Evolutionary conservation across 37 sponge, comb jelly and placozoan species (phyloP).

Genomic region (Bolinopsis microptera): DNA sequence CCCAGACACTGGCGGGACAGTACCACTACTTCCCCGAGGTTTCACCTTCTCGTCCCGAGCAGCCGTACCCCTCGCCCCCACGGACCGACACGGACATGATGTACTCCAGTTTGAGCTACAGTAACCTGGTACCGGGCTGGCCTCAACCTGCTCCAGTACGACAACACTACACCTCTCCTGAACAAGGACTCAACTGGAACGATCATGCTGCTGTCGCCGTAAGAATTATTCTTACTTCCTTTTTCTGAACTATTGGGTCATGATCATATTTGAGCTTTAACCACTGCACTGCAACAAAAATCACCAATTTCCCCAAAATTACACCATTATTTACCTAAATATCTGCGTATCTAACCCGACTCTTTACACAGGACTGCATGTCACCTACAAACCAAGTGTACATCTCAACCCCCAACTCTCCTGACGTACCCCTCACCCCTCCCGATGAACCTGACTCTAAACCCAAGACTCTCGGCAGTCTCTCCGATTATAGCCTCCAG

Average conservation of each 20-base stretch:
- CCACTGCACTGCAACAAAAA: too few species aligned
- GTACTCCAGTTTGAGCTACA: constrained; percentile 14
- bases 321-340: too few species aligned
- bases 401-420: not conserved
- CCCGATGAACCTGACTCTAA: not conserved
- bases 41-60: constrained; percentile 1
- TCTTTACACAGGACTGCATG: constrained; percentile 22
- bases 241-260: too few species aligned
- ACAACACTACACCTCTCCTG: constrained; percentile 29
- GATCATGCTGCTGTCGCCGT: not conserved
- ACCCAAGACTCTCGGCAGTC: not conserved
- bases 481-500: constrained; percentile 12
- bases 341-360: not conserved
- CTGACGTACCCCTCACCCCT: constrained; percentile 39
- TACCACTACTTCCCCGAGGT: not conserved
- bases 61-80: constrained; percentile 41
- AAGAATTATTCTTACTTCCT: not conserved
- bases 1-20: not conserved
- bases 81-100: constrained; percentile 30
- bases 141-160: not conserved
- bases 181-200: constrained; percentile 3
- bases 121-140: not conserved
- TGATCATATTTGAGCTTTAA: too few species aligned
- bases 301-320: too few species aligned
- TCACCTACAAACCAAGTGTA: constrained; percentile 25